These are phyloP conservation scores for Chrysochloris asiatica DNA, from an alignment of 2,113 vertebrate genomes.

Conservation along the genomic window DNA sequence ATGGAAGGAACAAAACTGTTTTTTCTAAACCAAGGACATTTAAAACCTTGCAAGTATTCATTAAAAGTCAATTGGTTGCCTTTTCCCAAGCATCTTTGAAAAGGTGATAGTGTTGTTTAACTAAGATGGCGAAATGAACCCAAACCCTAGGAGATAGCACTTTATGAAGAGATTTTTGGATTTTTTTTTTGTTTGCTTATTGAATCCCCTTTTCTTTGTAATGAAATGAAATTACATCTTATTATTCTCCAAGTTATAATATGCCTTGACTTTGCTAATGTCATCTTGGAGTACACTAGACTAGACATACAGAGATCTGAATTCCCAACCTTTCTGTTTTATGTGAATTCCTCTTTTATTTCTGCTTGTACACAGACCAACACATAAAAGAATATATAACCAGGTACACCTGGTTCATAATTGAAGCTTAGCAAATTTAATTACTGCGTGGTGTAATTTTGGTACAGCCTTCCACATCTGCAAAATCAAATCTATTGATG, in stretches of 20 bases:
- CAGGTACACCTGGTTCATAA: neutral
- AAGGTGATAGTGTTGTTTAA: neutral
- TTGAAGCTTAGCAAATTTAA: neutral
- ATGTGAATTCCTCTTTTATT: neutral
- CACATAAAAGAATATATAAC: too few relatives aligned
- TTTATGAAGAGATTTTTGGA: neutral
- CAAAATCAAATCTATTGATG: neutral
- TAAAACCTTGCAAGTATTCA: neutral
- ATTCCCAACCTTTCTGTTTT: neutral
- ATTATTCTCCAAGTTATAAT: neutral
- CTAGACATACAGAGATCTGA: neutral
- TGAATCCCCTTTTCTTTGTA: neutral
- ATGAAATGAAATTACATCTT: neutral
- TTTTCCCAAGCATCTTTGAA: neutral
- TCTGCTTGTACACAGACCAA: too few relatives aligned
- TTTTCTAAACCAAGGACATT: conserved; percentile 29
- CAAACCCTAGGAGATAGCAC: neutral
- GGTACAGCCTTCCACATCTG: neutral
- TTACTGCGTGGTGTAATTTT: neutral
- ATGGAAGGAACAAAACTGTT: neutral
- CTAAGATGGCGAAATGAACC: neutral
- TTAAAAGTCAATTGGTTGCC: neutral
- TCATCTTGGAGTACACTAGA: neutral
- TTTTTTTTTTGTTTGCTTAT: neutral
- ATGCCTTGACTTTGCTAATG: neutral